phyloP scores from a whole-genome alignment of 2,797 vertebrate genomes.

The Falco rusticolus region DNA sequence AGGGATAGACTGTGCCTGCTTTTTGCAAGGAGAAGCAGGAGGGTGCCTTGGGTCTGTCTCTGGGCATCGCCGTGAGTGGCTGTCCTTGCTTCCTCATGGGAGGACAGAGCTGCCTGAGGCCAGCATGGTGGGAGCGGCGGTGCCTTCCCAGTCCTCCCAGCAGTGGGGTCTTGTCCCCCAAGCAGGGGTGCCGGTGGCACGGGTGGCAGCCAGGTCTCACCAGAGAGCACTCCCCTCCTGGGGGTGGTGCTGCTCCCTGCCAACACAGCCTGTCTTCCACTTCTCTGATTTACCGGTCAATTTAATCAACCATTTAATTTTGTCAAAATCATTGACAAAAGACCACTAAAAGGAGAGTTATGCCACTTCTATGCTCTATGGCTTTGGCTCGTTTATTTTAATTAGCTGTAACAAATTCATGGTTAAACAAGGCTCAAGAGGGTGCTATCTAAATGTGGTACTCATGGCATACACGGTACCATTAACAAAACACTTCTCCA shows the following conservation, averaged over 20 bases:
- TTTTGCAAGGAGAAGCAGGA: background rate
- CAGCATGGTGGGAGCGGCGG: rapidly evolving
- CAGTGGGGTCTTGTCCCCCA: background rate
- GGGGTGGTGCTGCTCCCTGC: background rate
- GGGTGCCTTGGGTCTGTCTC: too few relatives aligned
- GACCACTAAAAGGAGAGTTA: constrained; percentile 39
- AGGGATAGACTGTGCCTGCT: background rate
- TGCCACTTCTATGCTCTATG: background rate
- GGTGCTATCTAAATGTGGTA: constrained; percentile 44
- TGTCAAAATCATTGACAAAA: constrained; percentile 37
- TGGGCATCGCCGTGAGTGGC: background rate
- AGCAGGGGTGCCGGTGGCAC: background rate
- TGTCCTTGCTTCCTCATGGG: rapidly evolving
- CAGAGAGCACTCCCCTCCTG: rapidly evolving
- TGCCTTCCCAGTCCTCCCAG: background rate
- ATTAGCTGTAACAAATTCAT: constrained; percentile 59
- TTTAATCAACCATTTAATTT: constrained; percentile 52
- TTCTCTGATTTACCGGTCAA: background rate
- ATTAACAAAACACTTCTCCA: constrained; percentile 56
- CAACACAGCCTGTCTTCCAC: rapidly evolving
- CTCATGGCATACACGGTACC: constrained; percentile 23
- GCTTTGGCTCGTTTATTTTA: constrained; percentile 61
- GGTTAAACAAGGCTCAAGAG: constrained; percentile 57
- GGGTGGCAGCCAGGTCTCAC: background rate
- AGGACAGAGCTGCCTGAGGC: background rate